Evolutionary conservation across 1,140 invertebrate species (phyloP).

Genomic region (Drosophila asahinai): DNA sequence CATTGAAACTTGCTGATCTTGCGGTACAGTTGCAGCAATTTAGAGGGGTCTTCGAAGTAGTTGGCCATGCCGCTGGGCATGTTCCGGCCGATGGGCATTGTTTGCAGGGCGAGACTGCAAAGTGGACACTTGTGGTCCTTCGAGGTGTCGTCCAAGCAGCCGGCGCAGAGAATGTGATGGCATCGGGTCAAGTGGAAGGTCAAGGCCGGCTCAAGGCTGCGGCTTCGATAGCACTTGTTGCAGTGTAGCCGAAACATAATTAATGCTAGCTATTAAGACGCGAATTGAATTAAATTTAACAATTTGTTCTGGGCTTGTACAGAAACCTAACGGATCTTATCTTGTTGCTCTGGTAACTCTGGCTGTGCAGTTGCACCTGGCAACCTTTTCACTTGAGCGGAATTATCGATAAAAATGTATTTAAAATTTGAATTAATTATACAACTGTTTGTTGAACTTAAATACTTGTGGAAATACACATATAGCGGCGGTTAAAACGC

Average conservation of each 20-base stretch:
- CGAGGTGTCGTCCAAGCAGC: slow-evolving; percentile 11
- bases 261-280: background rate
- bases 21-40: slow-evolving; percentile 33
- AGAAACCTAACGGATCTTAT: slow-evolving; percentile 28
- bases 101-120: slow-evolving; percentile 16
- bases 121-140: slow-evolving; percentile 34
- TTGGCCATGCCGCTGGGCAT: slow-evolving; percentile 45
- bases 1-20: slow-evolving; percentile 55
- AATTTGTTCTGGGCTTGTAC: background rate
- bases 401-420: background rate
- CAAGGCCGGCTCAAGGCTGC: background rate
- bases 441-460: background rate
- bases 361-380: background rate
- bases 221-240: slow-evolving; percentile 44
- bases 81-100: slow-evolving; percentile 18
- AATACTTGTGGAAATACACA: background rate
- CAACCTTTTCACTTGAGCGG: background rate
- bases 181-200: slow-evolving; percentile 43
- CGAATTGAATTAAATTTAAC: background rate
- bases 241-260: slow-evolving; percentile 56
- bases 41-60: slow-evolving; percentile 51
- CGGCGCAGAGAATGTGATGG: slow-evolving; percentile 53
- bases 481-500: background rate
- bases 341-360: background rate
- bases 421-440: background rate